A percentile compares a stretch with the other conserved stretches of the same genome.
These are phyloP conservation scores for Lagopus muta DNA, from an alignment of 2,113 vertebrate species.

Conservation along the genomic window DNA sequence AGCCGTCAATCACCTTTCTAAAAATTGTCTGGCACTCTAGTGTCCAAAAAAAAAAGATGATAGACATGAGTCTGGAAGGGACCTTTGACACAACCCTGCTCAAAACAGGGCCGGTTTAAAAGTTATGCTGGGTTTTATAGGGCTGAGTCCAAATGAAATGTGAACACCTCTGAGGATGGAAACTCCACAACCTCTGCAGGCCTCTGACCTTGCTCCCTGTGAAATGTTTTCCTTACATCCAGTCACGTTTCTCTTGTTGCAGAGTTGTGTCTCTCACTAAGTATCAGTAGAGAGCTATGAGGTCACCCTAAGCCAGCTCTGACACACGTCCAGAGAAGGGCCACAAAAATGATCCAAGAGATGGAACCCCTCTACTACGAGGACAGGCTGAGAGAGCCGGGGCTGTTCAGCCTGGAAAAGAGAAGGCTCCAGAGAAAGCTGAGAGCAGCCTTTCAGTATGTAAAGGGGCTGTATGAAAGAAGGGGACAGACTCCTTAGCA, in stretches of 20 bases:
- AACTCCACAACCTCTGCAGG: not conserved
- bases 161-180: not conserved
- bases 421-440: too few relatives aligned
- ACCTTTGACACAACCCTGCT: rapidly evolving
- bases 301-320: rapidly evolving
- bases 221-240: not conserved
- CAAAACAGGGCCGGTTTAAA: not conserved
- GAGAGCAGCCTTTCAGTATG: too few relatives aligned
- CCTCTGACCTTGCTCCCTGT: not conserved
- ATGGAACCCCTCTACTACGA: too few relatives aligned
- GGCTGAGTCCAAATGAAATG: not conserved
- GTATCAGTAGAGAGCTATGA: not conserved
- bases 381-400: too few relatives aligned
- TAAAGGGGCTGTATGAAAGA: too few relatives aligned
- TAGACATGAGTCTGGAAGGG: not conserved
- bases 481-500: too few relatives aligned
- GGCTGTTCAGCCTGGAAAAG: too few relatives aligned
- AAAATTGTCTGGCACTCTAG: not conserved
- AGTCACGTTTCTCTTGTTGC: rapidly evolving
- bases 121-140: not conserved
- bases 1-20: not conserved
- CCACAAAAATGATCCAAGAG: too few relatives aligned
- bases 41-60: not conserved
- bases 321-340: not conserved
- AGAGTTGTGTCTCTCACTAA: not conserved